Evolutionary conservation across 2,888 invertebrate genomes (phyloP), one percentile per base, ranked within the genome.

Genomic region (Xestia c-nigrum): DNA sequence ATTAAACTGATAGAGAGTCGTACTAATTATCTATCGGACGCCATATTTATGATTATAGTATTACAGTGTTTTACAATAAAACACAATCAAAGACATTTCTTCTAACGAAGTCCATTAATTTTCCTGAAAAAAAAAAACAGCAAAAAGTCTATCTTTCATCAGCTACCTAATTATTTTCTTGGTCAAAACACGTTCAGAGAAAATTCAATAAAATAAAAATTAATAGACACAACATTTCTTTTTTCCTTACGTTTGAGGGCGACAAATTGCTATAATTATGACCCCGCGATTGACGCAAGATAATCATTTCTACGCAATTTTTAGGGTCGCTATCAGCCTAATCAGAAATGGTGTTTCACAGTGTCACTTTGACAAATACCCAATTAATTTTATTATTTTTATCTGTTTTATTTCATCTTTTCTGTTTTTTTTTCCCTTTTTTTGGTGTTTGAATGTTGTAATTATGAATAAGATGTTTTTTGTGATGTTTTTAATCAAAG

Each of bases 231-330:
- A 80, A 87, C 81, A 73, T 83, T 82, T 73, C 57, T 72, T 78
- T 85, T n/a, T 86, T 87, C 86, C 83, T 77, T 85, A 84, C 85
- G 88, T 89, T 85, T 86, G 88, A 89, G 90, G 90, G 90, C 89
- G 92, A 93, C 93, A 94, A 95, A 95, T 95, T 93, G 94, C 92
- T 89, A 86, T 95, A 94, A 95, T 95, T 94, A 94, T 92, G 92
- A 91, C 90, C 92, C 92, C 89, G 85, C 88, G 85, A 87, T 86
- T 80, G 83, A 83, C 74, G 68, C 59, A 84, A 91, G 94, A 94
- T 93, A 94, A 92, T 91, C 87, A 91, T 92, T 93, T 93, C 89
- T 90, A 92, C 91, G 91, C 90, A 92, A 93, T 93, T 92, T 87
- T 84, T 84, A 87, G 92, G 92, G 92, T 89, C 88, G 88, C 87